Conservation (phyloP, 2,888 invertebrate species). For the Ectemnius continuus region DNA sequence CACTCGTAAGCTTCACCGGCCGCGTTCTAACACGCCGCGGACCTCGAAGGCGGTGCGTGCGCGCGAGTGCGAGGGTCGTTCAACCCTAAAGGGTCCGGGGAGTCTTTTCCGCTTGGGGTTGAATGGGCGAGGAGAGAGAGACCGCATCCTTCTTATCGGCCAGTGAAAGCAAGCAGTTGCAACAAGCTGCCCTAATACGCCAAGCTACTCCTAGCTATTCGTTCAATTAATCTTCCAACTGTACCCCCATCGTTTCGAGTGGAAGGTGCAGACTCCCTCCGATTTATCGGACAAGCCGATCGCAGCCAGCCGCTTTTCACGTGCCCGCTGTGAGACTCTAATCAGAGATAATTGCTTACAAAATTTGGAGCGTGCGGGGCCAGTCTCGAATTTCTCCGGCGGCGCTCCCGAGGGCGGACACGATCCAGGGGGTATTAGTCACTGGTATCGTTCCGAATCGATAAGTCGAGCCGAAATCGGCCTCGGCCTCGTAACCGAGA, state of each 20-base stretch:
- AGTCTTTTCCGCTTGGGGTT: constrained; percentile 38
- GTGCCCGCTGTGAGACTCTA: constrained; percentile 2
- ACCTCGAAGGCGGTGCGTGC: constrained; percentile 34
- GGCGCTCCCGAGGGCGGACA: constrained; percentile 17
- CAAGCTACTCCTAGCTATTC: too few species aligned
- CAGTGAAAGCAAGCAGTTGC: neutral
- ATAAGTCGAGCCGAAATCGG: constrained; percentile 63
- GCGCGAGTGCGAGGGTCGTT: constrained; percentile 54
- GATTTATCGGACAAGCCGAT: neutral
- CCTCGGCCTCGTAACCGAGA: constrained; percentile 36
- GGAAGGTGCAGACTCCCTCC: neutral
- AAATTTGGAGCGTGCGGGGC: constrained; percentile 4
- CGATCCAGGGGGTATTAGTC: constrained; percentile 36
- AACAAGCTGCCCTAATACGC: neutral
- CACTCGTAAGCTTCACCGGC: constrained; percentile 62
- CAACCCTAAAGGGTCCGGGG: constrained; percentile 52
- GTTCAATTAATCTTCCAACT: too few species aligned
- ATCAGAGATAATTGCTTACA: constrained; percentile 10
- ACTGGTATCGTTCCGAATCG: constrained; percentile 53
- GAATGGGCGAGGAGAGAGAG: neutral
- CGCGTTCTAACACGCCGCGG: constrained; percentile 52
- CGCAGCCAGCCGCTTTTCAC: neutral
- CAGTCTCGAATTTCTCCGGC: constrained; percentile 17
- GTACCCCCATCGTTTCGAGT: neutral
- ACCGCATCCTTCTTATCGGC: neutral